A percentile compares a stretch with the other conserved stretches of the same genome.
phyloP scores from a whole-genome alignment of 2,113 vertebrate species.

The Xyrauchen texanus region DNA sequence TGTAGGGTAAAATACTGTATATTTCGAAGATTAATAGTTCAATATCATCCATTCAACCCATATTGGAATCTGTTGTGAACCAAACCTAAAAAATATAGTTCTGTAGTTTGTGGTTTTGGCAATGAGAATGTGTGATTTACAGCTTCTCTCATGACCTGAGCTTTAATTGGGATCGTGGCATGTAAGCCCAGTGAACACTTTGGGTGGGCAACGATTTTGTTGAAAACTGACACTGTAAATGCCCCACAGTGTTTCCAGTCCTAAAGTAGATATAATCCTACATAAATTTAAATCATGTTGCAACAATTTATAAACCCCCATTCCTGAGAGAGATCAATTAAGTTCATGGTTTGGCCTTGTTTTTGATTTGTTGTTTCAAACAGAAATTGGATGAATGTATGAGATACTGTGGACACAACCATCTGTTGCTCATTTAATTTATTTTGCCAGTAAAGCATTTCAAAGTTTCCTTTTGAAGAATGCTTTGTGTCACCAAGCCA shows the following conservation, averaged over 20 bases:
- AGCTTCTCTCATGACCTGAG: slow-evolving; percentile 57
- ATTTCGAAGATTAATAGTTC: neutral
- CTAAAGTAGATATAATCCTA: slow-evolving; percentile 72
- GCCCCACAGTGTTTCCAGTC: slow-evolving; percentile 40
- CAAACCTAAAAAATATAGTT: neutral
- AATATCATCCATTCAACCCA: neutral
- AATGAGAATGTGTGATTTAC: slow-evolving; percentile 36
- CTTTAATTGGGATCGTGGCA: slow-evolving; percentile 65
- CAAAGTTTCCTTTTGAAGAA: no score
- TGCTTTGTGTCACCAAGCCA: no score
- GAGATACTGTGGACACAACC: no score
- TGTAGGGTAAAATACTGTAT: no score
- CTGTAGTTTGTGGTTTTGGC: slow-evolving; percentile 18
- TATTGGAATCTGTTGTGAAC: neutral
- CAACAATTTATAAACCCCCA: slow-evolving; percentile 60
- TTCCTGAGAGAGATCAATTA: slow-evolving; percentile 62
- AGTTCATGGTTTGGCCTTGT: neutral
- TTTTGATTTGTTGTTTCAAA: no score
- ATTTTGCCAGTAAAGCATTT: no score
- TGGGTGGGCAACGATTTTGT: slow-evolving; percentile 69
- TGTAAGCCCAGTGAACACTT: slow-evolving; percentile 66
- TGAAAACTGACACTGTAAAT: slow-evolving; percentile 52
- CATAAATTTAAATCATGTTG: slow-evolving; percentile 70
- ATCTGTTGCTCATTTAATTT: no score
- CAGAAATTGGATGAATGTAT: no score